phyloP scores from a whole-genome alignment of 2,113 vertebrate genomes.

The Rhynchomys soricoides region DNA sequence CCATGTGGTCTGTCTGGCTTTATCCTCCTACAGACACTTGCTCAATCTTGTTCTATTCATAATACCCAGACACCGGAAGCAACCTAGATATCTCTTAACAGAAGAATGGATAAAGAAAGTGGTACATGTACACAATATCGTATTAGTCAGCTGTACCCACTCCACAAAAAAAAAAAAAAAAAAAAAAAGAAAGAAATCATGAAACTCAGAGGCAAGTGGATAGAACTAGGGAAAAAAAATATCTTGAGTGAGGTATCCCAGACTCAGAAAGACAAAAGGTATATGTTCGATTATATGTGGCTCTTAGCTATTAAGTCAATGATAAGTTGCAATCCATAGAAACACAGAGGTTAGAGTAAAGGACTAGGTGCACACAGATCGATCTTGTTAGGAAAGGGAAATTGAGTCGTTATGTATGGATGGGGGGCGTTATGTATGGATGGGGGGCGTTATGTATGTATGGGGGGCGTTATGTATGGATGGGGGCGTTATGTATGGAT shows the following conservation, averaged over 20 bases:
- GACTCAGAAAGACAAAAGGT: not conserved
- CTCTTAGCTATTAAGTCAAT: not conserved
- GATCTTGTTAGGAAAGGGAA: not conserved
- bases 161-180: too few species aligned
- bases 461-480: too few species aligned
- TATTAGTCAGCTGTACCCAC: not conserved
- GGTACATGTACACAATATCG: not conserved
- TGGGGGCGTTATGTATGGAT: too few species aligned
- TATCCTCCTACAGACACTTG: not conserved
- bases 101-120: not conserved
- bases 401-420: too few species aligned
- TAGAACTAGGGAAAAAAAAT: not conserved
- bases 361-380: not conserved
- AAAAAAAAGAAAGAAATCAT: too few species aligned
- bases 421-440: too few species aligned
- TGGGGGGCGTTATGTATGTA: too few species aligned
- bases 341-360: not conserved
- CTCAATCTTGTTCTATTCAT: too few species aligned
- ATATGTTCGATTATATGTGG: not conserved
- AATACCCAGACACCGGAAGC: not conserved
- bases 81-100: not conserved
- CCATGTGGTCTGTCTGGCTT: not conserved
- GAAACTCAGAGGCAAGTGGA: not conserved
- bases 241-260: not conserved
- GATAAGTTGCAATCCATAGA: not conserved